Conservation (phyloP, 2,888 invertebrate species). For the Lymantria monacha region DNA sequence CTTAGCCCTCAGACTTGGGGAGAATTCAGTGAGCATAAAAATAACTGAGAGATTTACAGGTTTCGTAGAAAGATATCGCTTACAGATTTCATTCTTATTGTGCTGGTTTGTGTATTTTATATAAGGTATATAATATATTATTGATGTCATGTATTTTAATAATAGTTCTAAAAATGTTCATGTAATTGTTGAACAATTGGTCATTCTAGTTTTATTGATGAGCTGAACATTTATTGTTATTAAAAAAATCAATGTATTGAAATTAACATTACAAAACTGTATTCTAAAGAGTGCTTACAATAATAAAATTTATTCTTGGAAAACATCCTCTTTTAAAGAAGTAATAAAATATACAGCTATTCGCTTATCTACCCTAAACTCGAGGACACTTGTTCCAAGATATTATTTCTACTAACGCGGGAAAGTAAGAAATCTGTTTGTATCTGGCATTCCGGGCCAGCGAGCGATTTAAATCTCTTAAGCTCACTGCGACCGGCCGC, state of each 20-base stretch:
- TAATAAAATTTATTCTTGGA: conserved; percentile 8
- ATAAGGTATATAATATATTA: too few relatives aligned
- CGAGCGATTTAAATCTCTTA: conserved; percentile 81
- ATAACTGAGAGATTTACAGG: conserved; percentile 80
- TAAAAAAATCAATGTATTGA: too few relatives aligned
- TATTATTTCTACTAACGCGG: conserved; percentile 56
- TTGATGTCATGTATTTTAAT: too few relatives aligned
- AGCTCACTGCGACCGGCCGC: conserved; percentile 72
- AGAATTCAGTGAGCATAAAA: conserved; percentile 74
- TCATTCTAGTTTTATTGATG: too few relatives aligned
- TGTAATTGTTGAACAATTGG: too few relatives aligned
- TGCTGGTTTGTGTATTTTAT: conserved; percentile 34
- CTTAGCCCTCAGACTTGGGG: conserved; percentile 71
- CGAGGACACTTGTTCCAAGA: conserved; percentile 40
- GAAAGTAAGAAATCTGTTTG: conserved; percentile 76
- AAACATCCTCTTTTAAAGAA: conserved; percentile 20
- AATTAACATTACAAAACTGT: too few relatives aligned
- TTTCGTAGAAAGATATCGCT: conserved; percentile 66
- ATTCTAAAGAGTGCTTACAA: neutral
- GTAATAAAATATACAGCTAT: conserved; percentile 39
- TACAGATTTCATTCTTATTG: conserved; percentile 70
- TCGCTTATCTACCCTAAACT: conserved; percentile 40
- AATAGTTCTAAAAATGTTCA: too few relatives aligned
- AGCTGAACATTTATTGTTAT: too few relatives aligned
- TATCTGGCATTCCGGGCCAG: conserved; percentile 78